These are phyloP conservation scores for Beris chalybata DNA, from an alignment of 2,888 invertebrate genomes.

Conservation along the genomic window DNA sequence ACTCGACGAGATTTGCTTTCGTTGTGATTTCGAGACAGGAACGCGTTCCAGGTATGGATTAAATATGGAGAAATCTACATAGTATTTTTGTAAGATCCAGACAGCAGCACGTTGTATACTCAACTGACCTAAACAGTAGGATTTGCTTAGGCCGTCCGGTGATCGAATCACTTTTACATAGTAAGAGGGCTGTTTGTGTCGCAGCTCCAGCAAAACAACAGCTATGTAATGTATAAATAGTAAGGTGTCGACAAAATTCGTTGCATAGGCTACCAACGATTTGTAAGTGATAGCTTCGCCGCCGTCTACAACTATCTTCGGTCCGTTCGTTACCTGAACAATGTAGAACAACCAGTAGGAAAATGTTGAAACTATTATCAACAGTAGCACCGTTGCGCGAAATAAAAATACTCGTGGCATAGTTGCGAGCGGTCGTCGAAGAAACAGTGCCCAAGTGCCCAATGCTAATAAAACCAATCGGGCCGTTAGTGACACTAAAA, in stretches of 20 bases:
- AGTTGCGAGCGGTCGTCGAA: constrained; percentile 80
- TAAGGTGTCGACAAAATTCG: constrained; percentile 89
- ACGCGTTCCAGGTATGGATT: constrained; percentile 94
- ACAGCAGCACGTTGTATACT: constrained; percentile 95
- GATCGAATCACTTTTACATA: constrained; percentile 90
- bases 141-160: constrained; percentile 90
- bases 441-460: constrained; percentile 91
- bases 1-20: constrained; percentile 72
- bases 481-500: constrained; percentile 86
- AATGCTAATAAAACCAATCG: constrained; percentile 86
- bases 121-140: constrained; percentile 85
- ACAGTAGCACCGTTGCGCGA: constrained; percentile 82
- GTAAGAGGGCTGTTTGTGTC: constrained; percentile 88
- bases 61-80: constrained; percentile 93
- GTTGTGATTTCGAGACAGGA: constrained; percentile 80
- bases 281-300: constrained; percentile 83
- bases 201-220: constrained; percentile 88
- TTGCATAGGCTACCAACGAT: constrained; percentile 88
- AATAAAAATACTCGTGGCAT: constrained; percentile 91
- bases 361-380: constrained; percentile 89
- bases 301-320: constrained; percentile 76
- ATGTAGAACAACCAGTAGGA: constrained; percentile 98
- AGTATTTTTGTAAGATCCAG: constrained; percentile 92
- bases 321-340: constrained; percentile 83
- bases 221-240: constrained; percentile 94